These are phyloP conservation scores for Aramus guarauna DNA, from an alignment of 2,113 vertebrate genomes.

Conservation along the genomic window DNA sequence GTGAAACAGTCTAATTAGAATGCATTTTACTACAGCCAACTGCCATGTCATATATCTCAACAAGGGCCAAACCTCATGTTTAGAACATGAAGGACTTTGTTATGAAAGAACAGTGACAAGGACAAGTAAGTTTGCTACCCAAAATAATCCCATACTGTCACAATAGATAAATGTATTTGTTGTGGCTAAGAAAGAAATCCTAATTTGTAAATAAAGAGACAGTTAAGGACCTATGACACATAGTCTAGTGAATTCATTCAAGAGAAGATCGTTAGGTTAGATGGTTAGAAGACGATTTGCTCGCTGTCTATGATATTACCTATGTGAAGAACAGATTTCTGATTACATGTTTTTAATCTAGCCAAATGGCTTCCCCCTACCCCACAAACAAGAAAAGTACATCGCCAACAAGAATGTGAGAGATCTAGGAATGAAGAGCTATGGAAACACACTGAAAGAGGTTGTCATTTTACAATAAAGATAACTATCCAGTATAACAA, in stretches of 20 bases:
- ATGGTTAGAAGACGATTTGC: background rate
- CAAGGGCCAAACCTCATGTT: background rate
- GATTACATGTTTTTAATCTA: background rate
- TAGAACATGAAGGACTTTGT: background rate
- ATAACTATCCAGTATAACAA: background rate
- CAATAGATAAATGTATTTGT: background rate
- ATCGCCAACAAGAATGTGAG: background rate
- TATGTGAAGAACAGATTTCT: background rate
- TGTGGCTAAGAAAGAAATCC: background rate
- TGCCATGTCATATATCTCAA: background rate
- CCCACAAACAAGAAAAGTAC: background rate
- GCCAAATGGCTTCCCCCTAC: accelerated
- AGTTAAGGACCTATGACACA: background rate
- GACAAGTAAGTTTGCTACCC: background rate
- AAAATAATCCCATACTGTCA: background rate
- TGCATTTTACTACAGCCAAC: background rate
- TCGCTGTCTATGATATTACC: background rate
- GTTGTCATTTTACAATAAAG: background rate
- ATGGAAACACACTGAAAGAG: background rate
- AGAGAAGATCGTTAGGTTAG: background rate
- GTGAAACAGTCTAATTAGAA: background rate
- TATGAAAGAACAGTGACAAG: background rate
- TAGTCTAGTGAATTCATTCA: background rate
- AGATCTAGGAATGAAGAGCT: background rate
- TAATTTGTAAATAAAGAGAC: background rate